phyloP scores from a whole-genome alignment of 2,888 invertebrate genomes.

The Calameuta pallipes region DNA sequence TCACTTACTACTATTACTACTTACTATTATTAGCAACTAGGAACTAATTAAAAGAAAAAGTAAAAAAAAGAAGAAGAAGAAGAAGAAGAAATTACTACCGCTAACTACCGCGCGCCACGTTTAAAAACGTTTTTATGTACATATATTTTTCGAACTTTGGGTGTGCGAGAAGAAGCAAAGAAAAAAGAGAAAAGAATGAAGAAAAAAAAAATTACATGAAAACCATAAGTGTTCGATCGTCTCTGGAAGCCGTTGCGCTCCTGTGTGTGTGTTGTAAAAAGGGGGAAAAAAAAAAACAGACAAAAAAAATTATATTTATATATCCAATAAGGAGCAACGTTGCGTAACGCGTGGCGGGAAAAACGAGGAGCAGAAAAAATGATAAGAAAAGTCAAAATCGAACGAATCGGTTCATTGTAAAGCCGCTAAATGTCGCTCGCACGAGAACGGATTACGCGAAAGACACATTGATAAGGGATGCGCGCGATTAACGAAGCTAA shows the following conservation, averaged over 20 bases:
- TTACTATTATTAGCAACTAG: constrained; percentile 20
- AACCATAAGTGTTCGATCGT: constrained; percentile 64
- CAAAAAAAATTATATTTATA: constrained; percentile 17
- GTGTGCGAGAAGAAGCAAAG: constrained; percentile 2
- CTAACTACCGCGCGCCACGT: neutral
- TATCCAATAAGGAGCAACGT: constrained; percentile 16
- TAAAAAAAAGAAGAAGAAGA: no score
- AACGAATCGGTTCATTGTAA: no score
- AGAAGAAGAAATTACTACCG: neutral
- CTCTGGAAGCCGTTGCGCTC: constrained; percentile 60
- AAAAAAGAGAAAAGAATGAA: constrained; percentile 30
- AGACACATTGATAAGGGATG: neutral
- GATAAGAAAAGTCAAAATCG: no score
- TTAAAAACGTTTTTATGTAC: constrained; percentile 38
- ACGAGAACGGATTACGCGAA: neutral
- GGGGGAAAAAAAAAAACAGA: constrained; percentile 25
- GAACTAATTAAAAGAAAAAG: no score
- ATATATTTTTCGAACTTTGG: constrained; percentile 39
- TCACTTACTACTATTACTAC: constrained; percentile 42
- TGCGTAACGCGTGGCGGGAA: constrained; percentile 8
- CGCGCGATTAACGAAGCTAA: no score
- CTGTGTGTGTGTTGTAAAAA: constrained; percentile 35
- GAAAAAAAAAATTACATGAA: constrained; percentile 36
- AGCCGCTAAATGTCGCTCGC: no score
- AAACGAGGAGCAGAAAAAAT: neutral